Conservation (phyloP, 2,888 invertebrate species). For the Reticulitermes lucifugus region DNA sequence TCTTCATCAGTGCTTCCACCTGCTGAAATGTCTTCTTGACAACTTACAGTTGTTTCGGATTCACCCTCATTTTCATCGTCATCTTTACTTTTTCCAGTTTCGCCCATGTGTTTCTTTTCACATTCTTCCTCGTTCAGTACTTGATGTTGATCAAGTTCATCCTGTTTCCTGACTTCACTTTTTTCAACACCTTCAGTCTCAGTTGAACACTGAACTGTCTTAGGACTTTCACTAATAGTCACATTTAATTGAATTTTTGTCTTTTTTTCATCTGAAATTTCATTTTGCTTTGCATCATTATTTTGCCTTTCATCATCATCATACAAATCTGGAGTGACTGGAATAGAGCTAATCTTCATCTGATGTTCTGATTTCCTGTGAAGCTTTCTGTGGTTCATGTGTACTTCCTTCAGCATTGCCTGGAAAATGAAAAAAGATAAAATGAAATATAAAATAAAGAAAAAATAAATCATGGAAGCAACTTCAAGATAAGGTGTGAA, state of each 20-base stretch:
- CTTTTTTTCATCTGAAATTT: constrained; percentile 40
- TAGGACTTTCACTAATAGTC: constrained; percentile 43
- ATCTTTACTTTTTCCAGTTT: constrained; percentile 29
- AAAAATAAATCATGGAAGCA: too few species aligned
- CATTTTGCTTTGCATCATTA: constrained; percentile 22
- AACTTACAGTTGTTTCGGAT: constrained; percentile 25
- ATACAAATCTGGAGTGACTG: constrained; percentile 46
- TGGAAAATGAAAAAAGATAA: neutral
- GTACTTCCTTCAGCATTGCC: neutral
- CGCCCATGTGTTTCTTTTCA: neutral
- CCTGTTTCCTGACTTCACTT: constrained; percentile 9
- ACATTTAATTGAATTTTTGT: constrained; percentile 37
- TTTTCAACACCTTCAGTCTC: constrained; percentile 16
- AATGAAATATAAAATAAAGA: neutral
- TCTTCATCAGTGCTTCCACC: constrained; percentile 5
- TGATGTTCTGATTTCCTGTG: constrained; percentile 15
- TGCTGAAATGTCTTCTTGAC: constrained; percentile 36
- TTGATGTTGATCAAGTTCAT: neutral
- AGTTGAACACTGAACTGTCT: constrained; percentile 34
- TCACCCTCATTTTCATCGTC: constrained; percentile 42
- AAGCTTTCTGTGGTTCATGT: constrained; percentile 10
- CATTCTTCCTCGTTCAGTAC: neutral
- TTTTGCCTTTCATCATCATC: constrained; percentile 23
- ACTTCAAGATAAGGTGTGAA: too few species aligned
- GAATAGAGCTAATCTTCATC: constrained; percentile 32